Percentiles rank a stretch among this genome's conserved stretches.
These are phyloP conservation scores for Pseudois nayaur DNA, from an alignment of 2,113 vertebrate genomes.

Conservation along the genomic window DNA sequence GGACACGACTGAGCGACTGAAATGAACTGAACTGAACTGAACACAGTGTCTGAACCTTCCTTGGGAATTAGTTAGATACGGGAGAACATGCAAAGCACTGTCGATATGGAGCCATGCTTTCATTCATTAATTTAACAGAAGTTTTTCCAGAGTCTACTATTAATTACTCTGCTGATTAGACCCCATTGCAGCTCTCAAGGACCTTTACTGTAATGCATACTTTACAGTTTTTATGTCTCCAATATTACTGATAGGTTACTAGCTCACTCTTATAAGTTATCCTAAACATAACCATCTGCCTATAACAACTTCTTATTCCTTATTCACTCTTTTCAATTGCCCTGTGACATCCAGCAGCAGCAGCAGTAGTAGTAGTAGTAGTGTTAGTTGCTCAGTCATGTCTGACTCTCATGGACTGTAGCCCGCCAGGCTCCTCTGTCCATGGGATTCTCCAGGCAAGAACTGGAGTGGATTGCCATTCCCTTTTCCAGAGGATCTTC, in stretches of 20 bases:
- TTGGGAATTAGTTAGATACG: neutral
- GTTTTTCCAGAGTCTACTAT: neutral
- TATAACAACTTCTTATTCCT: neutral
- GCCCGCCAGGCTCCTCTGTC: neutral
- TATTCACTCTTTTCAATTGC: neutral
- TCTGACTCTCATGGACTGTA: neutral
- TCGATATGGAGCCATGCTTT: neutral
- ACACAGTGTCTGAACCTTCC: neutral
- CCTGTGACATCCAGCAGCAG: neutral
- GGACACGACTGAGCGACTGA: too few species aligned
- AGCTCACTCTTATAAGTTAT: neutral
- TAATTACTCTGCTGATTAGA: neutral
- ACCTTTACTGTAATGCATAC: neutral
- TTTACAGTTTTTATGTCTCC: neutral
- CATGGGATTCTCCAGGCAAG: neutral
- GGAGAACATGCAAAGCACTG: neutral
- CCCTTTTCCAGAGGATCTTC: neutral
- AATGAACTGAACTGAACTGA: too few species aligned
- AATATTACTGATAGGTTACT: neutral
- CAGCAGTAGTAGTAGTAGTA: rapidly evolving
- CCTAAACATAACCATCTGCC: neutral
- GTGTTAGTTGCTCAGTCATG: neutral
- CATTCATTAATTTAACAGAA: neutral
- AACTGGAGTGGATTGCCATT: neutral
- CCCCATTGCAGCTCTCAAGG: neutral